phyloP scores from a whole-genome alignment of 2,888 invertebrate genomes.

The Machimus atricapillus region DNA sequence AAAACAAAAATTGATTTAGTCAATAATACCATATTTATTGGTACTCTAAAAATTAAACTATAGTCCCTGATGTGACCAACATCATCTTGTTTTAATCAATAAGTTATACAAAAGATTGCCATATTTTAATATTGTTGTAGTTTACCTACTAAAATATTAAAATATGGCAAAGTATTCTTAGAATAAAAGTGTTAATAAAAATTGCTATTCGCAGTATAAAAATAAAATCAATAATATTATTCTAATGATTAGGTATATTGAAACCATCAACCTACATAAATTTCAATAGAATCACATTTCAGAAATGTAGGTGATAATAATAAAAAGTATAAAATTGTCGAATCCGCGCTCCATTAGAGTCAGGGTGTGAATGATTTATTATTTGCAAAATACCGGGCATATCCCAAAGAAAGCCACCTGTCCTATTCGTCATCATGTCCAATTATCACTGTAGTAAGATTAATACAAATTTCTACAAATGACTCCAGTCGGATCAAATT shows the following conservation, averaged over 20 bases:
- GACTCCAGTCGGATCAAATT: neutral
- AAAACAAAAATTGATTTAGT: neutral
- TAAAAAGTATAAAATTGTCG: neutral
- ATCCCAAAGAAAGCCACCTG: neutral
- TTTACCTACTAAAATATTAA: too few relatives aligned
- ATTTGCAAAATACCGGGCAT: neutral
- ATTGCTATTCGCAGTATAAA: neutral
- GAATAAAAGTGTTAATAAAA: too few relatives aligned
- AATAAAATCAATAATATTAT: neutral
- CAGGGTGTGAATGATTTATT: neutral
- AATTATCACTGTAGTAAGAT: neutral
- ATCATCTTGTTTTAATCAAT: neutral
- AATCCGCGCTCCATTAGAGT: neutral
- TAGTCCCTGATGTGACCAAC: neutral
- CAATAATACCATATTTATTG: too few relatives aligned
- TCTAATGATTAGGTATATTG: neutral
- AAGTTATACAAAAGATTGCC: neutral
- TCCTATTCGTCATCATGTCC: neutral
- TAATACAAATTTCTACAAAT: neutral
- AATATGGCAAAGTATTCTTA: too few relatives aligned
- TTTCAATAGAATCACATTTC: neutral
- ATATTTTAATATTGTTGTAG: too few relatives aligned
- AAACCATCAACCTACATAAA: neutral
- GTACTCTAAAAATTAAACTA: too few relatives aligned
- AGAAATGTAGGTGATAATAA: neutral